phyloP scores from a whole-genome alignment of 2,888 invertebrate species.

The Andrena bicolor region DNA sequence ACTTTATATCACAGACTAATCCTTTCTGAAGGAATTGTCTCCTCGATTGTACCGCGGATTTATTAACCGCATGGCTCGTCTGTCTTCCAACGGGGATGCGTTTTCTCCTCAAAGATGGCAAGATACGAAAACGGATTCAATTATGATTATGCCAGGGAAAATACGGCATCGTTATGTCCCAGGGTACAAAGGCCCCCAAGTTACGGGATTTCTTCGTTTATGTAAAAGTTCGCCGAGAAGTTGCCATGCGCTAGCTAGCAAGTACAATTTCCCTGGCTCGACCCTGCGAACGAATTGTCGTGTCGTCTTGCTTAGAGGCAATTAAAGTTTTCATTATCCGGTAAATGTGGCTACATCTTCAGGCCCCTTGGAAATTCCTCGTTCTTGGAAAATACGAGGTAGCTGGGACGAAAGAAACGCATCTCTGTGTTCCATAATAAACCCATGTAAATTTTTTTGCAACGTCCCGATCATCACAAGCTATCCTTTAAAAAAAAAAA shows the following conservation, averaged over 20 bases:
- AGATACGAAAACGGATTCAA: conserved; percentile 49
- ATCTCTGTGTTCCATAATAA: conserved; percentile 14
- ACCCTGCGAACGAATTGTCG: conserved; percentile 46
- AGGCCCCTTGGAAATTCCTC: conserved; percentile 36
- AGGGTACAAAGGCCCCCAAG: conserved; percentile 39
- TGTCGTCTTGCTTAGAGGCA: conserved; percentile 61
- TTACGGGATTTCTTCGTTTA: conserved; percentile 53
- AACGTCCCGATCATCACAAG: too few relatives aligned
- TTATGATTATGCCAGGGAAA: conserved; percentile 44
- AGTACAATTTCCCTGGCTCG: conserved; percentile 44
- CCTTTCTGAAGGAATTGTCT: background rate
- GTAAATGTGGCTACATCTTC: conserved; percentile 56
- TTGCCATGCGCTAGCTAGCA: conserved; percentile 21
- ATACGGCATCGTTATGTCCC: conserved; percentile 17
- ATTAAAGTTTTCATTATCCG: conserved; percentile 70
- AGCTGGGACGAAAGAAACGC: conserved; percentile 23
- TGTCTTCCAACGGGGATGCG: background rate
- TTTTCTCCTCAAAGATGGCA: conserved; percentile 10
- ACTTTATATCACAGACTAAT: background rate
- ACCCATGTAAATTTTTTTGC: background rate
- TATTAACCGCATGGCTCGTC: conserved; percentile 16
- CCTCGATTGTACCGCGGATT: background rate
- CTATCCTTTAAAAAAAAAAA: background rate
- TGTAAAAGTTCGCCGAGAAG: conserved; percentile 53
- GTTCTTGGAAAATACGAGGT: conserved; percentile 20